A percentile compares a stretch with the other conserved stretches of the same genome.
These are phyloP conservation scores for Ceryle rudis DNA, from an alignment of 2,797 vertebrate species.

Conservation along the genomic window DNA sequence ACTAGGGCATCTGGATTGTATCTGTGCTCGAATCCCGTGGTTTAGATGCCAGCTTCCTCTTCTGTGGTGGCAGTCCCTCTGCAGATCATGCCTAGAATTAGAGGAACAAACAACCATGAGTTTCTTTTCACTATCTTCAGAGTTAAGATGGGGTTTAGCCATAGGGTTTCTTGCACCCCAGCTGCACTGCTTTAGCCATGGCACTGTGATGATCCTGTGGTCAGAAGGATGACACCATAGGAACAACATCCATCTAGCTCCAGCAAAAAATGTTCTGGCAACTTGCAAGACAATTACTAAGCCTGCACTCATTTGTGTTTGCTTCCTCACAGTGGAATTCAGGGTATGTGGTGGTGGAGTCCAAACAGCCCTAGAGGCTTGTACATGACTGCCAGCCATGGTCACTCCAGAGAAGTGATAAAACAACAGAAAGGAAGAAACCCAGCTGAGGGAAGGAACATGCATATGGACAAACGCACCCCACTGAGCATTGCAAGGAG, in stretches of 20 bases:
- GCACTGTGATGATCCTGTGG: not conserved
- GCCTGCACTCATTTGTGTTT: not conserved
- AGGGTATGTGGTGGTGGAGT: conserved; percentile 2
- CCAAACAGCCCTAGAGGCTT: conserved; percentile 3
- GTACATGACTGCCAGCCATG: not conserved
- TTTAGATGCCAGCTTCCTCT: conserved; percentile 12
- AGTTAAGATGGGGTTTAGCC: not conserved
- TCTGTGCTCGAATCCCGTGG: not conserved
- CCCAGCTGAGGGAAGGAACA: not conserved
- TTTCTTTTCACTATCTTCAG: not conserved
- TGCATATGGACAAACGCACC: not conserved
- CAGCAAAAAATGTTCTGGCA: conserved; percentile 16
- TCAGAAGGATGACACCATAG: conserved; percentile 15
- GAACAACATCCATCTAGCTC: not conserved
- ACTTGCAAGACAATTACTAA: conserved; percentile 14
- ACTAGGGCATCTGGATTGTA: not conserved
- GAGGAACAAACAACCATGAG: not conserved
- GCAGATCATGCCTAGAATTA: not conserved
- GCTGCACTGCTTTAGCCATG: not conserved
- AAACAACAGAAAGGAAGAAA: conserved; percentile 1
- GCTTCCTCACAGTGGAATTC: conserved; percentile 21
- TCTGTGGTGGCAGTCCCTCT: not conserved
- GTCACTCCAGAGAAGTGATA: conserved; percentile 1
- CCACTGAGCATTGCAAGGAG: not conserved
- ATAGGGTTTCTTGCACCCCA: not conserved